Percentiles rank a stretch among this genome's conserved stretches.
Conservation (phyloP, 2,888 invertebrate species). For the Acheta domesticus region DNA sequence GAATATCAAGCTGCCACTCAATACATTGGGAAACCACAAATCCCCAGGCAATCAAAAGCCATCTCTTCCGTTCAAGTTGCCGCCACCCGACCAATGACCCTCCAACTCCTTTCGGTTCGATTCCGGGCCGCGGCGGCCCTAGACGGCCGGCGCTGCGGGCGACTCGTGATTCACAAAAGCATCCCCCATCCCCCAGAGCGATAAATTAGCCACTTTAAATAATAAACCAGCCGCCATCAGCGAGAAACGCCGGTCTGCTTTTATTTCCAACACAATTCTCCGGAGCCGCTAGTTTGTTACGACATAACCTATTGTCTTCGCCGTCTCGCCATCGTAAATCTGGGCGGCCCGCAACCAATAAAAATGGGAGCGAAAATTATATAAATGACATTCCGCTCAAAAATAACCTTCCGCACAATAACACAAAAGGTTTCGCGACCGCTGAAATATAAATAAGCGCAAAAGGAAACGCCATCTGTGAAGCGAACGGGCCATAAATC, state of each 20-base stretch:
- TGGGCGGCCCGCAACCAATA: background rate
- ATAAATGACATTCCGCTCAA: background rate
- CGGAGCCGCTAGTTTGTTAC: background rate
- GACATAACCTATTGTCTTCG: background rate
- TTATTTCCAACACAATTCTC: background rate
- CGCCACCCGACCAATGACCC: too few species aligned
- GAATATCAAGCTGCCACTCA: too few species aligned
- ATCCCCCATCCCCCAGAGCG: background rate
- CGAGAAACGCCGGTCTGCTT: background rate
- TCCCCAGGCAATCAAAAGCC: too few species aligned
- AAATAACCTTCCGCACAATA: slow-evolving; percentile 11
- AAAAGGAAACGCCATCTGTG: too few species aligned
- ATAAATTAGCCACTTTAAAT: slow-evolving; percentile 6
- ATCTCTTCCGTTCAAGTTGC: too few species aligned
- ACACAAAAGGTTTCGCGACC: background rate
- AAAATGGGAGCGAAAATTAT: slow-evolving; percentile 18
- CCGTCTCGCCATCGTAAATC: background rate
- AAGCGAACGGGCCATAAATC: too few species aligned
- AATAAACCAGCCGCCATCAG: background rate
- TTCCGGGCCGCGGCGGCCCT: too few species aligned
- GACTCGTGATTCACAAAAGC: too few species aligned
- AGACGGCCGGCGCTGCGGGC: too few species aligned
- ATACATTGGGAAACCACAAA: too few species aligned
- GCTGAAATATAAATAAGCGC: too few species aligned
- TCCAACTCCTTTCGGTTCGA: too few species aligned